Evolutionary conservation across 2,888 invertebrate species (phyloP).

Genomic region (Leucozona laternaria): DNA sequence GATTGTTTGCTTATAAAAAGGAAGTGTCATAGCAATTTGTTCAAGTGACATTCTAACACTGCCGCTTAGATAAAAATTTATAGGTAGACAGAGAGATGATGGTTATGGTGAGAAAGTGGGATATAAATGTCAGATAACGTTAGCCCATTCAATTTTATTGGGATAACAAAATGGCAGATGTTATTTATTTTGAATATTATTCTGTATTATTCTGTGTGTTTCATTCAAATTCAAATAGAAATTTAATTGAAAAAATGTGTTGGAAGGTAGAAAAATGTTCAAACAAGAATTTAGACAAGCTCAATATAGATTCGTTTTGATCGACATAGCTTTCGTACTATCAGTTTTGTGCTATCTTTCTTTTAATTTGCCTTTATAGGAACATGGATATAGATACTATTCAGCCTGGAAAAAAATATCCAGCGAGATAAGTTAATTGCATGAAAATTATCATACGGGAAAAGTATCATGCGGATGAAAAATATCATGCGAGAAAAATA

Average conservation of each 20-base stretch:
- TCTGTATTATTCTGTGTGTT: neutral
- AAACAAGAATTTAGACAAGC: neutral
- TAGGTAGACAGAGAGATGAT: neutral
- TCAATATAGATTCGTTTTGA: neutral
- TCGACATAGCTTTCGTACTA: neutral
- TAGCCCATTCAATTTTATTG: conserved; percentile 13
- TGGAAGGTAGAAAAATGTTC: neutral
- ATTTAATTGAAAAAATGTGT: neutral
- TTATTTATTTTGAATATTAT: conserved; percentile 15
- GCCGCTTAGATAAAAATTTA: neutral
- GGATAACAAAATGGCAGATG: neutral
- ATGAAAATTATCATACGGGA: no score
- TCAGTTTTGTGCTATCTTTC: no score
- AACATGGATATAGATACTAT: no score
- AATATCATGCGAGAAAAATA: no score
- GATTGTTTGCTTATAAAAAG: conserved; percentile 55
- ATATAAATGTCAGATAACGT: conserved; percentile 29
- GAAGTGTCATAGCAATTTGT: conserved; percentile 58
- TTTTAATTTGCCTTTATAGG: no score
- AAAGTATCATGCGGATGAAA: no score
- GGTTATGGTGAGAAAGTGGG: conserved; percentile 9
- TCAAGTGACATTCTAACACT: conserved; percentile 29
- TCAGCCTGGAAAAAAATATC: no score
- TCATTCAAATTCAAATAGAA: neutral
- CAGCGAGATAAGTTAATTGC: no score